phyloP scores from a whole-genome alignment of 2,797 vertebrate species.

The Poeciliopsis infans region DNA sequence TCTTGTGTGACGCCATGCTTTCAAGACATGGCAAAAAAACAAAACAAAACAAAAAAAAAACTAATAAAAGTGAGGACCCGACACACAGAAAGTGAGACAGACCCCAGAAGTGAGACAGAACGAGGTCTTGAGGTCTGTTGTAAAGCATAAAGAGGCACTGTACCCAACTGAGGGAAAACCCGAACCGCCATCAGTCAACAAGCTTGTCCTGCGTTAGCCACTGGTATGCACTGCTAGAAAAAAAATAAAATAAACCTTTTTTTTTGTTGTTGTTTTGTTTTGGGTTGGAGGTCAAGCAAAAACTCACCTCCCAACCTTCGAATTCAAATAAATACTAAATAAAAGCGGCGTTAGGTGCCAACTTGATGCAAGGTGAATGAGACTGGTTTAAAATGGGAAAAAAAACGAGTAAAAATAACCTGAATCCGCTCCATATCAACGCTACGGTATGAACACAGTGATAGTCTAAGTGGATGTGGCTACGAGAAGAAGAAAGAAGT shows the following conservation, averaged over 20 bases:
- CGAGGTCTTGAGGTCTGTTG: constrained; percentile 66
- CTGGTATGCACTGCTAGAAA: constrained; percentile 19
- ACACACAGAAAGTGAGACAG: constrained; percentile 30
- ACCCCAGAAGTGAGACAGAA: constrained; percentile 19
- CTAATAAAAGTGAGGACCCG: constrained; percentile 26
- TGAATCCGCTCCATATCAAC: constrained; percentile 43
- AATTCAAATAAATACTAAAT: constrained; percentile 10
- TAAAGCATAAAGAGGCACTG: constrained; percentile 68
- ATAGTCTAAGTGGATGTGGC: constrained; percentile 62
- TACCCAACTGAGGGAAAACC: constrained; percentile 51
- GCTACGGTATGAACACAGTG: constrained; percentile 68
- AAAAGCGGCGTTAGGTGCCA: constrained; percentile 20
- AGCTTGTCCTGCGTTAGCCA: constrained; percentile 28
- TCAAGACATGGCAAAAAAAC: constrained; percentile 37
- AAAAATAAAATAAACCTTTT: not conserved
- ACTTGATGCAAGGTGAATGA: constrained; percentile 27
- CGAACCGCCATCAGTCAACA: constrained; percentile 26
- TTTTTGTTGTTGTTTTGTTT: too few species aligned
- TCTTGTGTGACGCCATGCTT: not conserved
- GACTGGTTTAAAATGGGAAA: not conserved
- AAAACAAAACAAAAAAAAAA: too few species aligned
- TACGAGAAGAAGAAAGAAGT: constrained; percentile 40
- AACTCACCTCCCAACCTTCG: constrained; percentile 1
- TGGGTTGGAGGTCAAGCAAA: constrained; percentile 14
- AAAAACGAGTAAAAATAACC: constrained; percentile 1